Evolutionary conservation across 1,140 invertebrate genomes (phyloP), one percentile per base, ranked within the genome.

Genomic region (Cydia splendana): DNA sequence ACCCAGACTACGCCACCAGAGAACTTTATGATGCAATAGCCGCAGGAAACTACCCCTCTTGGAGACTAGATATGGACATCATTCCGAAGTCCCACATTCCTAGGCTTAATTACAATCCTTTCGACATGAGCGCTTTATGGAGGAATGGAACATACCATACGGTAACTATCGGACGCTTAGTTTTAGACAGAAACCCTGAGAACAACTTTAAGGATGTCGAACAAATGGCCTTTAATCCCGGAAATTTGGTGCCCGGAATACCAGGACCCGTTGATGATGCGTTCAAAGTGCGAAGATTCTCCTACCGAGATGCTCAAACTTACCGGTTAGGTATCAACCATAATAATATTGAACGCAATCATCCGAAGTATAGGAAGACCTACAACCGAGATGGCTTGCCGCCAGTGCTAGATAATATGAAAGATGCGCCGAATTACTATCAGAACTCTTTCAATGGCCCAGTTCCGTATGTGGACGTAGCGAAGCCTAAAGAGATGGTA

Each of bases 291-390:
- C 62, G 75, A 30, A 20, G 20, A 15, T 98, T 98, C 84, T 95
- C 97, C 18, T 98, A 98, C 87, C 94, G 94, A 1, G 97, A 98
- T 87, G 97, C 97, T 6, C 97, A 98, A 79, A 94, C 96, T 75
- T 96, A 98, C 90, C 95, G 98, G 1, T 92, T 98, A 18, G 97
- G 98, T 20, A 93, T 96, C 1, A 98, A 98, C 90, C 96, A 96
- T 88, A 93, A 95, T 13, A 97, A 98, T 85, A 93, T 98, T 65
- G 95, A 97, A 38, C 96, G 98, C 28, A 99, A 98, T 87, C 96
- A 96, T 83, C 98, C 98, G 0, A 97, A 95, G 79, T 94, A 94
- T 76, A 93, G 93, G 75, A 87, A 84, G 76, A 84, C 79, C 10
- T 89, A 90, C 88, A 96, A 97, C 18, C 87, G 98, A 13, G 98